Evolutionary conservation across 2,888 invertebrate genomes (phyloP), one percentile per base, ranked within the genome.

Genomic region (Ommatoiulus sabulosus): DNA sequence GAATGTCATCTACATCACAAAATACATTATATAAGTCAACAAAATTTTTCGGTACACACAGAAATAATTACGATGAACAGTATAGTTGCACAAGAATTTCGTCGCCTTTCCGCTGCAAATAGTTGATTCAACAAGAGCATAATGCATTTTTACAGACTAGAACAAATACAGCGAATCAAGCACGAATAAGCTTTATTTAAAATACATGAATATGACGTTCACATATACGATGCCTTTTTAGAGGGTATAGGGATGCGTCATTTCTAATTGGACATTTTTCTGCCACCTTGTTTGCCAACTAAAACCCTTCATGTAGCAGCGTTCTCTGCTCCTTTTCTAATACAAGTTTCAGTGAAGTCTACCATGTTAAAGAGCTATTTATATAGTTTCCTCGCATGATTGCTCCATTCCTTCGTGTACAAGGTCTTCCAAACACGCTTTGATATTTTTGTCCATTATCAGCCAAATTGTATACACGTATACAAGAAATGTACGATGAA

Each of bases 1-100:
- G 35, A 80, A 24, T 80, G 35, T 80, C 35, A 35, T 80, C 80
- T 80, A 72, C 72, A 72, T 72, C 80, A 35, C 35, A 80, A 80
- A 80, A 80, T 80, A 80, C 35, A 80, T 80, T 80, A n/a, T n/a
- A 35, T 35, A 80, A 80, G 80, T 80, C 80, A 80, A 80, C 80
- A 80, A 80, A 80, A 80, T 35, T 80, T 35, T 15, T 80, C 35
- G 6, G 80, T 80, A 80, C 35, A 80, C 35, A 80, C 35, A 35
- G 80, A 80, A 80, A 80, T 80, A 80, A 80, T 80, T 80, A 35
- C 80, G 35, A 35, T 80, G 80, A 35, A 80, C 80, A 7, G 15
- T 12, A n/a, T n/a, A 80, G 80, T 80, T 80, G 35, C 35, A 35
- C 80, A 35, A 35, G 35, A 0, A 43, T 80, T 80, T 80, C 35